A percentile compares a stretch with the other conserved stretches of the same genome.
These are phyloP conservation scores for Gerosis bhagava DNA, from an alignment of 2,888 invertebrate genomes.

Conservation along the genomic window DNA sequence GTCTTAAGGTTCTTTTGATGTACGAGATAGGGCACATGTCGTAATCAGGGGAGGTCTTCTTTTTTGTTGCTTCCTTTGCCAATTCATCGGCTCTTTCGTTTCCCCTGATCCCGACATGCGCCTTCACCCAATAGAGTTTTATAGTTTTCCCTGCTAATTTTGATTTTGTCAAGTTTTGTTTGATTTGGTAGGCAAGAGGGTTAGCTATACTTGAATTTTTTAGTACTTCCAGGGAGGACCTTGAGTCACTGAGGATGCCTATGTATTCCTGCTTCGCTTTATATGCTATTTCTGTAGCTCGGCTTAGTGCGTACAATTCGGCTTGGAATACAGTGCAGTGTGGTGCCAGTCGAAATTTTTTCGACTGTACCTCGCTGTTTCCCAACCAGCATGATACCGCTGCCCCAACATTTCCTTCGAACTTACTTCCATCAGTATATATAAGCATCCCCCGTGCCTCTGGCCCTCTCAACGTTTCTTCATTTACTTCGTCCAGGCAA, in stretches of 20 bases:
- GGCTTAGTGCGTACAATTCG: not conserved
- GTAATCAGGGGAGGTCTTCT: not conserved
- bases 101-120: not conserved
- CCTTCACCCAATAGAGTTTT: not conserved
- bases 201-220: not conserved
- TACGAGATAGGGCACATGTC: not conserved
- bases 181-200: not conserved
- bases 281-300: not conserved
- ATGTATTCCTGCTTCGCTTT: not conserved
- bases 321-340: constrained; percentile 5
- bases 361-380: not conserved
- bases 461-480: too few species aligned
- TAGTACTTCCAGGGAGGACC: not conserved
- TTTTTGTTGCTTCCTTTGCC: not conserved
- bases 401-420: not conserved
- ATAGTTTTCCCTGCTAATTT: not conserved
- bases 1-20: not conserved
- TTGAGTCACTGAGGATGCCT: constrained; percentile 5
- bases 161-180: not conserved
- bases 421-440: constrained; percentile 5
- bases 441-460: too few species aligned
- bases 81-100: constrained; percentile 3
- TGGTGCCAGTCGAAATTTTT: not conserved
- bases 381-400: not conserved
- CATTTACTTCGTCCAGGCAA: too few species aligned